These are phyloP conservation scores for Zaprionus tsacasi DNA, from an alignment of 1,140 invertebrate species.

Conservation along the genomic window DNA sequence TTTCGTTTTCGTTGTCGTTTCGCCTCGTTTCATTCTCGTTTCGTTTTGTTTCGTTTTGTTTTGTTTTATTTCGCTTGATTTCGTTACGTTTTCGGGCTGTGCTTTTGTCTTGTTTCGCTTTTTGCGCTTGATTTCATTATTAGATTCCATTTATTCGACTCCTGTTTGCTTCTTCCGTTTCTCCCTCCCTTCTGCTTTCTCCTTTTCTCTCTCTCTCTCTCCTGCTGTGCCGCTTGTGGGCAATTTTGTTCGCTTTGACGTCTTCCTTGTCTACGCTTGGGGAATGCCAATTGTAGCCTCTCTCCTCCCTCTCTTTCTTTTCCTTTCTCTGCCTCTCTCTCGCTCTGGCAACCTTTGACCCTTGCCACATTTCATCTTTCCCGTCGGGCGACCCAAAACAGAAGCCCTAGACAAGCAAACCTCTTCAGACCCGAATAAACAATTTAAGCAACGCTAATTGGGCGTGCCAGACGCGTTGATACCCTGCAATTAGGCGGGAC, in stretches of 20 bases:
- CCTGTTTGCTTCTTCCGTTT: too few species aligned
- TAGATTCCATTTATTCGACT: constrained; percentile 27
- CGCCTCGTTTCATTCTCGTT: constrained; percentile 40
- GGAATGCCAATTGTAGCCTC: constrained; percentile 30
- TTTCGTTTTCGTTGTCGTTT: constrained; percentile 52
- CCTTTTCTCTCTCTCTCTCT: neutral
- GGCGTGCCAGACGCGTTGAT: neutral
- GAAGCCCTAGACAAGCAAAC: constrained; percentile 2
- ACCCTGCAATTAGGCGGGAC: constrained; percentile 4
- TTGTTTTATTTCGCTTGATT: constrained; percentile 22
- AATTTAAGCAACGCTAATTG: constrained; percentile 1
- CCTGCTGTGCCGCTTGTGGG: constrained; percentile 11
- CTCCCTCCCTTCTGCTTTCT: too few species aligned
- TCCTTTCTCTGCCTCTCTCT: neutral
- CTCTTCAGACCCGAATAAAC: constrained; percentile 3
- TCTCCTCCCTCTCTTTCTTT: neutral
- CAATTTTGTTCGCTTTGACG: constrained; percentile 15
- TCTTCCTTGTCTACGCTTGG: constrained; percentile 11
- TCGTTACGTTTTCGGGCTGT: constrained; percentile 12
- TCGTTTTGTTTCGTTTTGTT: constrained; percentile 20
- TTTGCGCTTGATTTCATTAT: constrained; percentile 34
- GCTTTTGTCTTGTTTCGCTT: constrained; percentile 18
- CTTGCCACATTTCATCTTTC: constrained; percentile 32
- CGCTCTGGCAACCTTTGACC: constrained; percentile 19
- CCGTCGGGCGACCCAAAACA: neutral